These are phyloP conservation scores for Monopterus albus DNA, from an alignment of 2,113 vertebrate genomes.

Conservation along the genomic window DNA sequence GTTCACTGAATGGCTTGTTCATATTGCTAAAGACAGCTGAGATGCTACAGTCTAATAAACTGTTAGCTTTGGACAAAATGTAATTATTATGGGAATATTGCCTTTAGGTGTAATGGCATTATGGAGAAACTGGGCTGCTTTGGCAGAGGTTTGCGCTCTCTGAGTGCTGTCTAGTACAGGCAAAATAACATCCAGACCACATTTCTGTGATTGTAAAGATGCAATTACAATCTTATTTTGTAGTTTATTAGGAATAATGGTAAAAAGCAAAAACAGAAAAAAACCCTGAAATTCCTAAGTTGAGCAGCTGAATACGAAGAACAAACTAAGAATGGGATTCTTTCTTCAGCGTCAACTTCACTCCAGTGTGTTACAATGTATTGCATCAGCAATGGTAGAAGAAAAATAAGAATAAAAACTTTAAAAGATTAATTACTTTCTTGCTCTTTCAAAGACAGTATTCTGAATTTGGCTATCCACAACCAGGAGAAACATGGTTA, in stretches of 20 bases:
- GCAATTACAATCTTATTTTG: not conserved
- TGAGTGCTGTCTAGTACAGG: too few species aligned
- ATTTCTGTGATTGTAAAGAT: too few species aligned
- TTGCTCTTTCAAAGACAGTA: slow-evolving; percentile 47
- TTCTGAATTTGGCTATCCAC: slow-evolving; percentile 15
- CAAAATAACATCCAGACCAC: too few species aligned
- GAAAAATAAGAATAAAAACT: slow-evolving; percentile 3
- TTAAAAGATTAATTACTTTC: slow-evolving; percentile 52
- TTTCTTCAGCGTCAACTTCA: slow-evolving; percentile 26
- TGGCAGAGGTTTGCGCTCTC: too few species aligned
- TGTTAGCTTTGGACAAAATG: too few species aligned
- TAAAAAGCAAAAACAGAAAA: not conserved
- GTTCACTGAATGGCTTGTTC: too few species aligned
- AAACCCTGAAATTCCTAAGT: not conserved
- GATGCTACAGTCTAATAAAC: too few species aligned
- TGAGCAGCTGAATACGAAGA: slow-evolving; percentile 8
- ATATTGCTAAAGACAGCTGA: too few species aligned
- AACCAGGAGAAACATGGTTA: not conserved
- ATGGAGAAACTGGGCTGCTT: too few species aligned
- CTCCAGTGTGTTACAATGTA: slow-evolving; percentile 36
- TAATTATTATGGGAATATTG: too few species aligned
- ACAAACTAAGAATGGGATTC: slow-evolving; percentile 10
- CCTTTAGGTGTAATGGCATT: too few species aligned
- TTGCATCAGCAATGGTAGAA: slow-evolving; percentile 62
- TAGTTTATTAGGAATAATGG: not conserved